These are phyloP conservation scores for Ectropis grisescens DNA, from an alignment of 1,140 invertebrate species.

Conservation along the genomic window DNA sequence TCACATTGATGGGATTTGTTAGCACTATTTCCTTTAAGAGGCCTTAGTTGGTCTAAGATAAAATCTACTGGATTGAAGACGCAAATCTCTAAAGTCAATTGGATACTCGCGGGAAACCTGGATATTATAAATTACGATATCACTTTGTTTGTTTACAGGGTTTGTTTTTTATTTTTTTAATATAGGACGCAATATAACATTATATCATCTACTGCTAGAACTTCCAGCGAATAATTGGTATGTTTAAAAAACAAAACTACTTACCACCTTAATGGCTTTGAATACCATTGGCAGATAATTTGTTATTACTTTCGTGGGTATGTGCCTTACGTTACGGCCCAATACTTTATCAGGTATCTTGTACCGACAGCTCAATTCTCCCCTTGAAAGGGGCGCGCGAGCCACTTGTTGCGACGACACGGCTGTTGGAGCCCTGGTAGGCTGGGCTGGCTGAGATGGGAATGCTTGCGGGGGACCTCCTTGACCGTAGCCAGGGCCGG, in stretches of 20 bases:
- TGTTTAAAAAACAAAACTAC: conserved; percentile 20
- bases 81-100: background rate
- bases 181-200: background rate
- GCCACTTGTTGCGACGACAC: conserved; percentile 1
- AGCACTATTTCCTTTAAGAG: background rate
- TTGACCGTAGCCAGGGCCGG: background rate
- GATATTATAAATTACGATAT: background rate
- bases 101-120: background rate
- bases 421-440: background rate
- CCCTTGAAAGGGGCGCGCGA: background rate
- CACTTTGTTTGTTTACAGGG: background rate
- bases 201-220: background rate
- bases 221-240: background rate
- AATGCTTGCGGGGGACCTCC: background rate
- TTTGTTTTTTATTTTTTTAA: background rate
- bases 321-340: conserved; percentile 13
- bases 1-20: too few relatives aligned
- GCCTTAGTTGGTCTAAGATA: background rate
- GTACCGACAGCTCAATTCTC: conserved; percentile 11
- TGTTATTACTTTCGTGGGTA: conserved; percentile 19
- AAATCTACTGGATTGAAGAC: background rate
- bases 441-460: background rate
- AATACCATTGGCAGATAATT: conserved; percentile 51
- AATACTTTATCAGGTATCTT: conserved; percentile 33
- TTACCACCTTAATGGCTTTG: conserved; percentile 41